phyloP scores from a whole-genome alignment of 2,113 vertebrate species.

The Rhabdornis inornatus region DNA sequence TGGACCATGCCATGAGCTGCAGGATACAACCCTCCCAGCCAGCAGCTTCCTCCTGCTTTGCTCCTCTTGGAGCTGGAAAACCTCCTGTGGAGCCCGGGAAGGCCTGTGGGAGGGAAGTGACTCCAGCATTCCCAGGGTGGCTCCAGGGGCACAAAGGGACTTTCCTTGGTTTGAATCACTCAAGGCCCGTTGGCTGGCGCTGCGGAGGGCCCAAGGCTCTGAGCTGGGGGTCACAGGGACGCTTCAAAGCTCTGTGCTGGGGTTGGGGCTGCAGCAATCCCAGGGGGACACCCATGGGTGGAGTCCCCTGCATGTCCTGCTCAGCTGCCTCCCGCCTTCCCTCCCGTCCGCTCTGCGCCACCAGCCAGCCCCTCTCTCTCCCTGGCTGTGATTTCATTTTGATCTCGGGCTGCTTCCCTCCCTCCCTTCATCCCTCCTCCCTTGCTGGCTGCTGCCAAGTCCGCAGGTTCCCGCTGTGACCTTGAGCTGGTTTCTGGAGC shows the following conservation, averaged over 20 bases:
- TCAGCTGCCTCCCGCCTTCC: not conserved
- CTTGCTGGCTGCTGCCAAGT: constrained; percentile 47
- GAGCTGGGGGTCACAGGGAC: fast-evolving
- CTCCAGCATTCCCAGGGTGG: not conserved
- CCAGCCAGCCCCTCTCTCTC: not conserved
- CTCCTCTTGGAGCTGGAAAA: not conserved
- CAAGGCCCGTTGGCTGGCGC: fast-evolving
- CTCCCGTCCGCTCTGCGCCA: fast-evolving
- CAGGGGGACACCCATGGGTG: not conserved
- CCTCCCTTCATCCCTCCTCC: constrained; percentile 4
- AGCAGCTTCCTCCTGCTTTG: not conserved
- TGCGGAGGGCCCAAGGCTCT: not conserved
- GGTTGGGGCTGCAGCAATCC: not conserved
- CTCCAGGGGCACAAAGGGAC: not conserved
- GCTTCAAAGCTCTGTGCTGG: fast-evolving
- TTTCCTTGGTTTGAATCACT: not conserved
- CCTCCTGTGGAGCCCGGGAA: not conserved
- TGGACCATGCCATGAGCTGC: not conserved
- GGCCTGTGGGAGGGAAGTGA: not conserved
- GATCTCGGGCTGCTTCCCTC: not conserved
- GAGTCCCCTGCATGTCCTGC: not conserved
- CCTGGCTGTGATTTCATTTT: not conserved
- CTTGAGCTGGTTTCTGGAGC: constrained; percentile 62
- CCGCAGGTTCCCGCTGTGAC: constrained; percentile 65
- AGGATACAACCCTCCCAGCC: not conserved